These are phyloP conservation scores for Catocala nupta DNA, from an alignment of 2,888 invertebrate genomes.

Conservation along the genomic window DNA sequence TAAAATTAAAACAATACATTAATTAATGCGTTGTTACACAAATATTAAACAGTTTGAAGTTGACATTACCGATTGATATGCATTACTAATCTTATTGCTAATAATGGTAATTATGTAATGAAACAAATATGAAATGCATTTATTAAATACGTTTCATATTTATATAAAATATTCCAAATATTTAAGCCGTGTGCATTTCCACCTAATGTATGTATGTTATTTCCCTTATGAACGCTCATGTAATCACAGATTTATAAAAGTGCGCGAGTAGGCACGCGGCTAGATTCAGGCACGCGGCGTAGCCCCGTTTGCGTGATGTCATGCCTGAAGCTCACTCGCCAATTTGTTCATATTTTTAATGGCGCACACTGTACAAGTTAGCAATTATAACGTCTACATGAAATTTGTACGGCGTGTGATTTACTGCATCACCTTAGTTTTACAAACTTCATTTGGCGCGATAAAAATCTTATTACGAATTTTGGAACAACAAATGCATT, in stretches of 20 bases:
- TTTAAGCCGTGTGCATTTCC: slow-evolving; percentile 29
- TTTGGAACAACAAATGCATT: slow-evolving; percentile 42
- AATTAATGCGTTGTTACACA: slow-evolving; percentile 11
- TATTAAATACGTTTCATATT: slow-evolving; percentile 8
- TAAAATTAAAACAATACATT: slow-evolving; percentile 4
- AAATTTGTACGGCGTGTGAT: slow-evolving; percentile 34
- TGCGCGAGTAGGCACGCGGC: slow-evolving; percentile 4
- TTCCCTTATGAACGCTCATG: slow-evolving; percentile 23
- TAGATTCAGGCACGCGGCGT: background rate
- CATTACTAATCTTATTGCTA: slow-evolving; percentile 17
- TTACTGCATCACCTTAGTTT: slow-evolving; percentile 23
- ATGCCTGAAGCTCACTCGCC: slow-evolving; percentile 21
- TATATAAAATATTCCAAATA: slow-evolving; percentile 31
- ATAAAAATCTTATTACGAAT: slow-evolving; percentile 35
- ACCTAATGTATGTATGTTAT: slow-evolving; percentile 27
- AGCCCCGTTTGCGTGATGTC: slow-evolving; percentile 29
- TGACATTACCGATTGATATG: slow-evolving; percentile 17
- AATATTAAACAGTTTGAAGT: slow-evolving; percentile 10
- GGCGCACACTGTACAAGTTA: slow-evolving; percentile 29
- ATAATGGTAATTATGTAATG: slow-evolving; percentile 22
- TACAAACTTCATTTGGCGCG: slow-evolving; percentile 28
- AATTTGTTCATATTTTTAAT: slow-evolving; percentile 46
- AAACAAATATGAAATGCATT: slow-evolving; percentile 7
- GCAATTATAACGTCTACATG: slow-evolving; percentile 37
- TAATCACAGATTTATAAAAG: slow-evolving; percentile 22